Conservation (phyloP, 2,113 vertebrate species). For the Clupea harengus region DNA sequence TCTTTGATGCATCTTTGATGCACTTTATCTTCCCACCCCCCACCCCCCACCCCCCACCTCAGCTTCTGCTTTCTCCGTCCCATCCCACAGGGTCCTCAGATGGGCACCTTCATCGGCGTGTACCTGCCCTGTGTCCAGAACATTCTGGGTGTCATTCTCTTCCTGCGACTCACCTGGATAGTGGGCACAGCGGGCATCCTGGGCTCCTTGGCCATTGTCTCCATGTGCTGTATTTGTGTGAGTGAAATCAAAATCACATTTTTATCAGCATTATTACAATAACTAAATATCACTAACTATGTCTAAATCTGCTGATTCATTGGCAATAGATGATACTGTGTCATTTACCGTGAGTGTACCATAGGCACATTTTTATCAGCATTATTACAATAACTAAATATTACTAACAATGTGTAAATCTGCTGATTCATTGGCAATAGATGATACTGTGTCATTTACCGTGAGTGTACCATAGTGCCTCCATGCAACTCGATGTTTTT, state of each 20-base stretch:
- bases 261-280: neutral
- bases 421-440: neutral
- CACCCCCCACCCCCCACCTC: no score
- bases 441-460: neutral
- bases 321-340: no score
- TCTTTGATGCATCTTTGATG: no score
- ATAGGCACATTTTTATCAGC: neutral
- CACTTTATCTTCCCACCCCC: neutral
- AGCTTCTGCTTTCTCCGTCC: neutral
- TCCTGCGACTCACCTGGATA: conserved; percentile 93
- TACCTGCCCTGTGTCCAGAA: conserved; percentile 96
- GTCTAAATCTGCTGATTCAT: neutral
- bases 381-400: neutral
- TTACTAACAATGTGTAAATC: neutral
- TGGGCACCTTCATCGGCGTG: conserved; percentile 98
- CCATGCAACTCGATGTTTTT: neutral
- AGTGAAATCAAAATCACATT: conserved; percentile 58
- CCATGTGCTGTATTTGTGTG: conserved; percentile 91
- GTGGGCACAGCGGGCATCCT: conserved; percentile 91
- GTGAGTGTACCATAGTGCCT: neutral
- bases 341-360: conserved; percentile 82
- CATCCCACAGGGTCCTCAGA: conserved; percentile 76
- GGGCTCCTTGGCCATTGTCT: conserved; percentile 87
- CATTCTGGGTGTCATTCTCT: conserved; percentile 94
- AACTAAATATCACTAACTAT: neutral